Percentiles rank a stretch among this genome's conserved stretches.
phyloP scores from a whole-genome alignment of 2,113 vertebrate species.

The Nothoprocta perdicaria region DNA sequence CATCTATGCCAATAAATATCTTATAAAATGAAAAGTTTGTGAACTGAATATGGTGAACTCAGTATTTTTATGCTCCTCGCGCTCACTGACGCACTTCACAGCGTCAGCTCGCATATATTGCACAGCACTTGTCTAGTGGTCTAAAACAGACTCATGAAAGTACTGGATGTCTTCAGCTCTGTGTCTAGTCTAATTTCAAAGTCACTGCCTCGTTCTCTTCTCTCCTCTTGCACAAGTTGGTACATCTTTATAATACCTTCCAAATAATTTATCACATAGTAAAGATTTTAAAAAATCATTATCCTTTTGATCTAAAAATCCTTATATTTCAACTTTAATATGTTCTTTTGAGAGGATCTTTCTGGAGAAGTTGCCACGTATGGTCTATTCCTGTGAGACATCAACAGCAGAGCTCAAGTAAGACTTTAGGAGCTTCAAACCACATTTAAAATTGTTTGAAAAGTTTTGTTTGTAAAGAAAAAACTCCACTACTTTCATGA shows the following conservation, averaged over 20 bases:
- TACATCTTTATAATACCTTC: conserved; percentile 79
- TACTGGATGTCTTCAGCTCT: background rate
- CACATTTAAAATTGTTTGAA: conserved; percentile 47
- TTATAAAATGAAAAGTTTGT: background rate
- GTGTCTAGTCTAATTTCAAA: conserved; percentile 74
- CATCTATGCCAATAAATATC: background rate
- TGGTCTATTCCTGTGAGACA: conserved; percentile 76
- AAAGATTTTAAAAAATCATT: conserved; percentile 84
- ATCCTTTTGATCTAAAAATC: conserved; percentile 86
- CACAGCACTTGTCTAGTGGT: background rate
- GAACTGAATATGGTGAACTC: too few relatives aligned
- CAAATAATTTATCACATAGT: conserved; percentile 84
- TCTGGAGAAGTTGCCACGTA: conserved; percentile 75
- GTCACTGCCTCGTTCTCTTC: conserved; percentile 59
- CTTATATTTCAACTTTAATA: conserved; percentile 87
- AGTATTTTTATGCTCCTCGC: background rate
- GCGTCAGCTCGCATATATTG: background rate
- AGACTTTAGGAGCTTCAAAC: conserved; percentile 66
- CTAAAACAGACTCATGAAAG: conserved; percentile 8
- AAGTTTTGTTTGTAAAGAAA: conserved; percentile 60
- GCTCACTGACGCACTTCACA: background rate
- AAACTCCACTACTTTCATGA: background rate
- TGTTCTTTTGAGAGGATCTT: conserved; percentile 77
- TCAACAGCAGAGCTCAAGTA: conserved; percentile 60
- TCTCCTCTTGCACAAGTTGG: conserved; percentile 72